Evolutionary conservation across 2,113 vertebrate species (phyloP).

Genomic region (Thalassarche chlororhynchos): DNA sequence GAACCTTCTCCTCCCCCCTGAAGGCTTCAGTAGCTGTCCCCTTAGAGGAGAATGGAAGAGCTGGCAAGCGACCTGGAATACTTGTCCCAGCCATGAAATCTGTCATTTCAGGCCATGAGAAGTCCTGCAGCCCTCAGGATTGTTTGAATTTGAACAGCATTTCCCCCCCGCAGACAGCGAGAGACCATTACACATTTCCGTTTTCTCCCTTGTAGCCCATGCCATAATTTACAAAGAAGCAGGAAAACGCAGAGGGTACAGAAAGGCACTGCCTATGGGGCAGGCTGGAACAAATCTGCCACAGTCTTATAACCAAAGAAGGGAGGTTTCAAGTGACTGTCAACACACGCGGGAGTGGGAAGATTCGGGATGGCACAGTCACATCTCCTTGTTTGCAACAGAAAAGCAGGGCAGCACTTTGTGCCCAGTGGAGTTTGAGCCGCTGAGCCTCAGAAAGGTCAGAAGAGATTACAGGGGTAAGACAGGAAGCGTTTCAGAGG

Average conservation of each 20-base stretch:
- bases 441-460: background rate
- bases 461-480: background rate
- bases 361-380: background rate
- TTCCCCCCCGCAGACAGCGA: background rate
- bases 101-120: background rate
- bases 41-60: background rate
- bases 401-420: background rate
- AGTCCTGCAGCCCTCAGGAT: background rate
- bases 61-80: background rate
- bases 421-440: background rate
- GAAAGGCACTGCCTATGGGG: background rate
- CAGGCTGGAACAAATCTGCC: background rate
- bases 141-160: background rate
- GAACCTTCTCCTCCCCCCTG: background rate
- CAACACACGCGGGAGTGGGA: background rate
- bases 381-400: background rate
- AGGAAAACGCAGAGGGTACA: background rate
- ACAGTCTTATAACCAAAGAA: background rate
- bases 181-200: background rate
- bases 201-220: background rate
- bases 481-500: background rate
- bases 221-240: background rate
- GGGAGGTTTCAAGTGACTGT: background rate
- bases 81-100: background rate
- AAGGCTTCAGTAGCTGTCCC: background rate